Percentiles rank a stretch among this genome's conserved stretches.
phyloP scores from a whole-genome alignment of 1,140 invertebrate species.

The Drosophila setifemur region DNA sequence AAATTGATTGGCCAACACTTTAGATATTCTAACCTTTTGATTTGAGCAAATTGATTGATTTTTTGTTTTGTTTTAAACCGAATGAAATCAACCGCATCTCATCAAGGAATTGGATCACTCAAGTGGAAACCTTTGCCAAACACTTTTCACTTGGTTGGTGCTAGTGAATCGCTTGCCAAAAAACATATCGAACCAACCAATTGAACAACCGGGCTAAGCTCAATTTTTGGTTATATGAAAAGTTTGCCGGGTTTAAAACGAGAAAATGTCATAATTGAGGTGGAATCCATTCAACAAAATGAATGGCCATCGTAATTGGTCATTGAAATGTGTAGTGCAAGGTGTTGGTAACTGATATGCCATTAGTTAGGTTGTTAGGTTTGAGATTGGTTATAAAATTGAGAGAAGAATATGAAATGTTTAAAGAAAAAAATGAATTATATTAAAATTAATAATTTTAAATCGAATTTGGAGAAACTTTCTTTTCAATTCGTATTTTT shows the following conservation, averaged over 20 bases:
- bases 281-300: neutral
- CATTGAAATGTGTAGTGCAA: neutral
- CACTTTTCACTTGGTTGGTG: slow-evolving; percentile 9
- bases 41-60: slow-evolving; percentile 22
- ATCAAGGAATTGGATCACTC: slow-evolving; percentile 18
- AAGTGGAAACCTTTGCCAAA: slow-evolving; percentile 42
- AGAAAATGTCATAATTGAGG: neutral
- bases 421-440: no score
- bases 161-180: neutral
- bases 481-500: no score
- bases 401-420: no score
- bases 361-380: no score
- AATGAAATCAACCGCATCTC: slow-evolving; percentile 19
- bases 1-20: slow-evolving; percentile 27
- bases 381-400: neutral
- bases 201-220: no score
- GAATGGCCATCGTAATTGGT: neutral
- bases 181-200: neutral
- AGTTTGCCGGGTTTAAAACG: neutral
- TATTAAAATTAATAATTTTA: no score
- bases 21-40: slow-evolving; percentile 1
- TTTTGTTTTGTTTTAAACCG: neutral
- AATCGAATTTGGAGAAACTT: no score
- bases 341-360: no score
- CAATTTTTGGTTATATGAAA: neutral